Percentiles rank a stretch among this genome's conserved stretches.
These are phyloP conservation scores for Cerceris rybyensis DNA, from an alignment of 2,888 invertebrate species.

Conservation along the genomic window DNA sequence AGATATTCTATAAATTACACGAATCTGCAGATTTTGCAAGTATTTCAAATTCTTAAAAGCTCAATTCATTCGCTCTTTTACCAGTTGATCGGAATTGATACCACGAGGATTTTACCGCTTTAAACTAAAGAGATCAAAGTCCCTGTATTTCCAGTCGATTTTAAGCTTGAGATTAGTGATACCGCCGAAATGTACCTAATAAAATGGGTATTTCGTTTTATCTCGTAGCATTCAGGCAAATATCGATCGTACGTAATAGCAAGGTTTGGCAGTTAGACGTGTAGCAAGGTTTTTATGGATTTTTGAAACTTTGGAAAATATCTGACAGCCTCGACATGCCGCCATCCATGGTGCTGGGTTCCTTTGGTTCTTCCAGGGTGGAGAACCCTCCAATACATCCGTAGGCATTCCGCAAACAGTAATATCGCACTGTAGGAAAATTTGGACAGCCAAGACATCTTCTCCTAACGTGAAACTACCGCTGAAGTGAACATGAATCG, in stretches of 20 bases:
- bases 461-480: constrained; percentile 46
- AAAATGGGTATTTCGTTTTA: constrained; percentile 12
- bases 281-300: background rate
- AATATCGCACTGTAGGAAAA: constrained; percentile 65
- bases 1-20: no score
- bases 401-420: constrained; percentile 59
- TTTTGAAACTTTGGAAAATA: constrained; percentile 4
- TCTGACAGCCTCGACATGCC: background rate
- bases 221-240: background rate
- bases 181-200: constrained; percentile 3
- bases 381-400: constrained; percentile 48
- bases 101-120: no score
- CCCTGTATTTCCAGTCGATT: background rate
- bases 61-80: no score
- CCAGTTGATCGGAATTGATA: no score
- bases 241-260: constrained; percentile 1
- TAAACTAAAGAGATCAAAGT: background rate
- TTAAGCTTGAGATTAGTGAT: background rate
- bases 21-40: no score
- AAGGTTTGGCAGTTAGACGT: background rate
- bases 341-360: background rate
- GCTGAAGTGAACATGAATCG: constrained; percentile 8
- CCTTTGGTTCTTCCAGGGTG: constrained; percentile 1
- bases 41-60: no score
- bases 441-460: constrained; percentile 57